These are phyloP conservation scores for Nipponia nippon DNA, from an alignment of 2,113 vertebrate genomes.

Conservation along the genomic window DNA sequence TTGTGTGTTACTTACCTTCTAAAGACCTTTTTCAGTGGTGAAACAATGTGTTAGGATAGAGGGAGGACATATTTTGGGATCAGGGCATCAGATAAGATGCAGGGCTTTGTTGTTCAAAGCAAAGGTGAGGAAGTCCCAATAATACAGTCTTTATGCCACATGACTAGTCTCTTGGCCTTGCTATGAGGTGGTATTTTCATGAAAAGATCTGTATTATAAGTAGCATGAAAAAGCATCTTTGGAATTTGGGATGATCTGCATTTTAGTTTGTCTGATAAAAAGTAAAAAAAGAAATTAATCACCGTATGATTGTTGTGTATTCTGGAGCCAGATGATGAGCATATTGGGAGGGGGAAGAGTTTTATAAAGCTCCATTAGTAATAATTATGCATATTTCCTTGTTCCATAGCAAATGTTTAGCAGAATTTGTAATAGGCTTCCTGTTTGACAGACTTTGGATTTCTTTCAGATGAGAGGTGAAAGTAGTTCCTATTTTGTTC, in stretches of 20 bases:
- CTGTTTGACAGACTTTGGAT: not conserved
- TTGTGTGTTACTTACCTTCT: not conserved
- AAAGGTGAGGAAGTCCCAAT: not conserved
- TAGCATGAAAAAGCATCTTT: not conserved
- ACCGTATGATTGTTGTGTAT: not conserved
- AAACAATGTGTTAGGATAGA: not conserved
- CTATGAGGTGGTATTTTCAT: not conserved
- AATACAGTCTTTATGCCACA: not conserved
- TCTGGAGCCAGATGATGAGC: not conserved
- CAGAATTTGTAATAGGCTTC: slow-evolving; percentile 6
- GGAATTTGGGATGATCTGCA: not conserved
- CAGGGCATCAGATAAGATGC: not conserved
- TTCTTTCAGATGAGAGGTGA: not conserved
- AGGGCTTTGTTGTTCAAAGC: not conserved
- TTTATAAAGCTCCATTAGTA: not conserved
- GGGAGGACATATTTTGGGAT: not conserved
- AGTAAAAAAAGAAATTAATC: not conserved
- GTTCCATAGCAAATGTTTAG: not conserved
- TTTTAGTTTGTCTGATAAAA: not conserved
- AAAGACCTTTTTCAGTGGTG: not conserved
- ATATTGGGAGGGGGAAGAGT: not conserved
- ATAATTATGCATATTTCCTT: not conserved
- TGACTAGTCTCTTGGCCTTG: not conserved
- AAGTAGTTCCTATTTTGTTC: not conserved
- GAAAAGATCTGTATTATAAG: not conserved